A percentile compares a stretch with the other conserved stretches of the same genome.
These are phyloP conservation scores for Nasalis larvatus DNA, from an alignment of 2,113 vertebrate species.

Conservation along the genomic window DNA sequence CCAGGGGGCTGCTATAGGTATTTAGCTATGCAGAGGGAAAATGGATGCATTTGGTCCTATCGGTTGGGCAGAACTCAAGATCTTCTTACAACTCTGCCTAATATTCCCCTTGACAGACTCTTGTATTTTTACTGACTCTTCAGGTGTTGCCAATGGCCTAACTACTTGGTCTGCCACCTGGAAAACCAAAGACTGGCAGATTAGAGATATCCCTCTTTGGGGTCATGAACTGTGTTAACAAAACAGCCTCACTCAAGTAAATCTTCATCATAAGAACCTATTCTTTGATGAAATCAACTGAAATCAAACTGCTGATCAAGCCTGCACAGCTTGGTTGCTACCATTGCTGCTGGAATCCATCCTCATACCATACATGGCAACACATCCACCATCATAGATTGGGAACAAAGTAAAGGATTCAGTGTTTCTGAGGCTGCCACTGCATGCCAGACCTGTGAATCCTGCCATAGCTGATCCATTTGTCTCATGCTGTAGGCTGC, in stretches of 20 bases:
- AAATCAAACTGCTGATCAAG: neutral
- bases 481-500: neutral
- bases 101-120: neutral
- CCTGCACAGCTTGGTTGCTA: neutral
- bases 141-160: neutral
- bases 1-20: neutral
- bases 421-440: neutral
- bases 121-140: neutral
- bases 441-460: neutral
- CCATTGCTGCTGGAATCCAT: neutral
- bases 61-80: neutral
- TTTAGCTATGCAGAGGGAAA: neutral
- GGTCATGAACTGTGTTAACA: neutral
- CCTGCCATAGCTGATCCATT: neutral
- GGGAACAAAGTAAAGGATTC: neutral
- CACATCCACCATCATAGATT: neutral
- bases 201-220: neutral
- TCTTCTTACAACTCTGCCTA: neutral
- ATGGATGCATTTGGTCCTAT: neutral
- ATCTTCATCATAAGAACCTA: neutral
- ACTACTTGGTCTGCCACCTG: neutral
- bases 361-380: neutral
- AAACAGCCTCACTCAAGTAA: neutral
- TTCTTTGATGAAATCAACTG: neutral
- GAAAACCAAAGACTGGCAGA: neutral